Base-by-base conservation (phyloP, 2,797 vertebrate species). In the Paramormyrops hopkinsi region DNA sequence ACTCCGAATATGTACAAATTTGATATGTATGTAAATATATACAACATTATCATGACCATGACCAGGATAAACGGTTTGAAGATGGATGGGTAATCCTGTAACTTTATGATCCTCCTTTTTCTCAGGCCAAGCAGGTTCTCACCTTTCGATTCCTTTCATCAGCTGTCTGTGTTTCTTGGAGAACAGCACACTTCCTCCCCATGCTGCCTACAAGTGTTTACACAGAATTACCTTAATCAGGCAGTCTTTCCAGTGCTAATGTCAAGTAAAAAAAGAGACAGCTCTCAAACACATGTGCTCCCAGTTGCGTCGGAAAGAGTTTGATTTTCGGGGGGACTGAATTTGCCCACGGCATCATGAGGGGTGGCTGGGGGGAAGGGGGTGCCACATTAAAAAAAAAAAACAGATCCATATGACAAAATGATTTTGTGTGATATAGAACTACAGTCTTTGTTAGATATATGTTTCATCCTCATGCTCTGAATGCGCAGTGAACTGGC, bases 141-240 rank as follows among this genome's bases (percentile, higher is more conserved):
- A 96, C 98, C 97, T 97, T 90, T 97, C 93, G 88, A 97, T 95
- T 33, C 97, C 97, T 11, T 95, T 93, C 91, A 98, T 94, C 89
- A 98, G 96, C 92, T 97, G 95, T 90, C 94, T 93, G 92, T 98
- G 96, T 76, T 93, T 94, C 88, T 93, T 92, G 62, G 98, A 98
- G 85, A 98, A 95, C 82, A 98, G 95, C 46, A 97, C 97, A 0
- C 97, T 98, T 91, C 97, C 97, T 9, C 98, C 98, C 96, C 96
- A 98, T 1, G 97, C 97, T 0, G 97, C 97, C 98, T 98, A 93
- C 62, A 84, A 90, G 89, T 25, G 46, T 12, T 56, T 25, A 86
- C 29, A 54, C 48, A 29, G 1, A 41, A 56, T 86, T 9, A 84
- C 25, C 22, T 84, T 29, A 84, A 51, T 22, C n/a, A 51, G 46